Evolutionary conservation across 2,113 vertebrate species (phyloP).

Genomic region (Chaetorhynchus papuensis): DNA sequence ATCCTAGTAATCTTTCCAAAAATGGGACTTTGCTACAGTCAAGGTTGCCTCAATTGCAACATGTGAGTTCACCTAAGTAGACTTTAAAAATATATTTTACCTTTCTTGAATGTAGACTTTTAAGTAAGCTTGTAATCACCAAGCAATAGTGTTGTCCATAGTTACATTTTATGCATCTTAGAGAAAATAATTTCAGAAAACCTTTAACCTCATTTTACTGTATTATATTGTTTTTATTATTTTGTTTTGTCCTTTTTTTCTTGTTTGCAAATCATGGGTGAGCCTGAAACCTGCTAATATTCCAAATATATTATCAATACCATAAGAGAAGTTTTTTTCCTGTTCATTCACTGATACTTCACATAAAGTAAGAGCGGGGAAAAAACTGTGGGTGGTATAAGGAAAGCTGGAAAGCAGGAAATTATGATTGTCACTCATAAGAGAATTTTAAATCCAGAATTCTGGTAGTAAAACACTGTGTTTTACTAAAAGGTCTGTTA

Average conservation of each 20-base stretch:
- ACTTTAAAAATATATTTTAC: background rate
- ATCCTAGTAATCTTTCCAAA: background rate
- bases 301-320: background rate
- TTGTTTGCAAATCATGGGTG: background rate
- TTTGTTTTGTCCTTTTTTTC: background rate
- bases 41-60: background rate
- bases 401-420: background rate
- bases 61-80: background rate
- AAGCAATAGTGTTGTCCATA: background rate
- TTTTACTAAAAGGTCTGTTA: background rate
- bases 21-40: background rate
- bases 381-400: background rate
- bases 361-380: background rate
- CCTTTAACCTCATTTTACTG: fast-evolving
- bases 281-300: background rate
- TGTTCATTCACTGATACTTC: background rate
- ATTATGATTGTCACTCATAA: background rate
- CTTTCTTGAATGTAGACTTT: background rate
- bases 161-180: background rate
- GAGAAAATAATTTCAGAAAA: background rate
- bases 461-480: background rate
- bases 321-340: background rate
- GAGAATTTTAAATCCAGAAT: background rate
- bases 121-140: background rate
- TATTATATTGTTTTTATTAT: too few relatives aligned